Evolutionary conservation across 2,113 vertebrate genomes (phyloP), one percentile per base, ranked within the genome.

Genomic region (Corydoras maculifer): DNA sequence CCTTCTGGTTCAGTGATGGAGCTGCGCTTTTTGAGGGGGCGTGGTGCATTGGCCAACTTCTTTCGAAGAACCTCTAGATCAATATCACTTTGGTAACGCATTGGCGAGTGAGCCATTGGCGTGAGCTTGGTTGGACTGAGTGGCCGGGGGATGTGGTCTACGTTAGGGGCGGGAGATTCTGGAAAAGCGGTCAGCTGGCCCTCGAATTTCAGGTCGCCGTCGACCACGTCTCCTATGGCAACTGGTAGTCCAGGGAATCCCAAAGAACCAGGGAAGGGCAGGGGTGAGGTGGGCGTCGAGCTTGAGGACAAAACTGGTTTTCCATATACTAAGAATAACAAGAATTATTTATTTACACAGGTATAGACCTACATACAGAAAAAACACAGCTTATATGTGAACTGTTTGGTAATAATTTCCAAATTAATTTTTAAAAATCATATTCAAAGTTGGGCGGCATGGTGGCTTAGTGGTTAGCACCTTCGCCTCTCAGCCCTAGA

Each of bases 121-220:
- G 94, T 96, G 68, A 99, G 93, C 77, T 98, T 99, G 31, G 95
- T 98, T 58, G 97, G 97, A 78, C 97, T 99, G 63, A 99, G 94
- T 0, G 97, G 97, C 32, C 97, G 92, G 0, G 94, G 95, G 77
- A 99, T 95, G 86, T 93, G 92, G 69, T 98, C 95, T 75, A 98
- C 75, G 0, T 18, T 67, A 62, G 75, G 64, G 13, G 59, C 62
- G 11, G 75, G 65, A 13, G 65, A 65, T 59, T 69, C 65, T 29
- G 78, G 18, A 5, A 74, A 4, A 31, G 55, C 61, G 7, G 55
- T 6, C 9, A 14, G 5, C 9, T 72, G 73, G 11, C 53, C 50
- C 3, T 81, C 77, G 2, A 55, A 5, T 2, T 77, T 75, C 14
- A 69, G 58, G 13, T 77, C 75, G 9, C 69, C 9, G 6, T 81